Evolutionary conservation across 2,797 vertebrate genomes (phyloP).

Genomic region (Paguma larvata): DNA sequence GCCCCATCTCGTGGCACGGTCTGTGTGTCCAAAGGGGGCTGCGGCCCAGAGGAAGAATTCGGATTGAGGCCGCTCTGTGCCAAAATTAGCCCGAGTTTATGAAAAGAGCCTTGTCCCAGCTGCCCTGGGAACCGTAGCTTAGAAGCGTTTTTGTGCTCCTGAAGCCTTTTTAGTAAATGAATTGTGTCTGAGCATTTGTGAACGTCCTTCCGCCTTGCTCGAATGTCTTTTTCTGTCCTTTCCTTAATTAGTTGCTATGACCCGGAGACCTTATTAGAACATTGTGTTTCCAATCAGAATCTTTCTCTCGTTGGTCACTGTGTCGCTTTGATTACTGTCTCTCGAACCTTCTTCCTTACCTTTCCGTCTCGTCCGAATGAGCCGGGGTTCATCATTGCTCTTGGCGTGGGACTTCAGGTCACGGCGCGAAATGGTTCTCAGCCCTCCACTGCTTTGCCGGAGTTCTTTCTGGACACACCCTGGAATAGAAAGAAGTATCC

Average conservation of each 20-base stretch:
- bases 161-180: constrained; percentile 64
- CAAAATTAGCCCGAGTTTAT: constrained; percentile 62
- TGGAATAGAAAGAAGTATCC: not conserved
- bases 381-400: not conserved
- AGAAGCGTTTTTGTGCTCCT: not conserved
- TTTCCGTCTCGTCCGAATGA: not conserved
- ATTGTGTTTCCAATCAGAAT: not conserved
- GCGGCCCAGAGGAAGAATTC: not conserved
- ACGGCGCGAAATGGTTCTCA: not conserved
- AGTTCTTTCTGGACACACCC: not conserved
- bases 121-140: constrained; percentile 52
- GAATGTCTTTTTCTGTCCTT: constrained; percentile 1
- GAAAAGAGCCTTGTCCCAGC: constrained; percentile 60
- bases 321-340: not conserved
- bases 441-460: not conserved
- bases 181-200: not conserved
- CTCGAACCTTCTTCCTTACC: constrained; percentile 10
- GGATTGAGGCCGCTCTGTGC: not conserved
- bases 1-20: not conserved
- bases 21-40: constrained; percentile 7
- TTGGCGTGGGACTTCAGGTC: not conserved
- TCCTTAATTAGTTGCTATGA: constrained; percentile 23
- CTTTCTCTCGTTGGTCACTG: not conserved
- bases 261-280: constrained; percentile 25
- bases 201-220: not conserved